phyloP scores from a whole-genome alignment of 2,888 invertebrate species.

The Ophion ellenae region DNA sequence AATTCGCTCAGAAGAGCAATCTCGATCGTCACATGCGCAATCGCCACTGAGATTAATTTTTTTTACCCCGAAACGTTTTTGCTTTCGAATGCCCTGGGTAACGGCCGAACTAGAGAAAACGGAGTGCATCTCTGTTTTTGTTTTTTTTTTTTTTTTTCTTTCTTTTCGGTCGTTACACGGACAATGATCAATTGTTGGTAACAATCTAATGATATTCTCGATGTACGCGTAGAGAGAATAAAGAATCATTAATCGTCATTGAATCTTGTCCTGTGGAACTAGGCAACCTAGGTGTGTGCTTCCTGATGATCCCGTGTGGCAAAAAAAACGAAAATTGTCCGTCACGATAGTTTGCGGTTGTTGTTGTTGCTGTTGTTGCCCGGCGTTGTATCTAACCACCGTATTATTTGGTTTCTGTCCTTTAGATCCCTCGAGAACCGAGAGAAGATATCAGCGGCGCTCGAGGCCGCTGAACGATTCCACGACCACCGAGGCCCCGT shows the following conservation, averaged over 20 bases:
- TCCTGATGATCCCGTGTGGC: slow-evolving; percentile 4
- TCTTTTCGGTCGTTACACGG: slow-evolving; percentile 24
- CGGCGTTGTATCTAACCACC: neutral
- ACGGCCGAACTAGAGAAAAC: neutral
- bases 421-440: slow-evolving; percentile 23
- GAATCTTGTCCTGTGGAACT: slow-evolving; percentile 22
- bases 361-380: neutral
- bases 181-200: slow-evolving; percentile 11
- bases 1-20: slow-evolving; percentile 86
- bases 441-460: slow-evolving; percentile 59
- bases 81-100: neutral
- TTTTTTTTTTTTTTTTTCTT: slow-evolving; percentile 27
- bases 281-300: slow-evolving; percentile 23
- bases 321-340: slow-evolving; percentile 21
- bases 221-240: slow-evolving; percentile 58
- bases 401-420: slow-evolving; percentile 21
- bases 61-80: neutral
- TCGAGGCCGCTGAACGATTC: slow-evolving; percentile 68
- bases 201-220: slow-evolving; percentile 15
- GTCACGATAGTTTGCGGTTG: neutral
- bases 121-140: neutral
- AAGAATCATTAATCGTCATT: slow-evolving; percentile 55
- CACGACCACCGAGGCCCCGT: slow-evolving; percentile 30
- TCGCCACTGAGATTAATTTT: slow-evolving; percentile 70
- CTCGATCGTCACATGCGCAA: slow-evolving; percentile 84